These are phyloP conservation scores for Ceratina australensis DNA, from an alignment of 1,140 invertebrate genomes.

Conservation along the genomic window DNA sequence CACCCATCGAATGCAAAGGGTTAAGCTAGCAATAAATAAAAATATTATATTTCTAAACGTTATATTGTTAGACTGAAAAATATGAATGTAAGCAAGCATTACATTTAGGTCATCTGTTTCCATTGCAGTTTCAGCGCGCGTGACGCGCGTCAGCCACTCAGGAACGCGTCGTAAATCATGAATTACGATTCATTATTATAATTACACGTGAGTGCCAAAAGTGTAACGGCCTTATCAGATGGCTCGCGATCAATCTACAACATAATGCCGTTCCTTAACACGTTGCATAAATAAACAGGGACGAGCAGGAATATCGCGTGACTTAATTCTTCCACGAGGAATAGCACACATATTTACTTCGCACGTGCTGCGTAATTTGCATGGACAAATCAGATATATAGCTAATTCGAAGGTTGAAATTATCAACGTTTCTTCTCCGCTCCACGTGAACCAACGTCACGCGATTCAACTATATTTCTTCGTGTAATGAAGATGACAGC, in stretches of 20 bases:
- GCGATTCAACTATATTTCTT: conserved; percentile 5
- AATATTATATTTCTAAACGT: too few species aligned
- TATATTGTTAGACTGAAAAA: too few species aligned
- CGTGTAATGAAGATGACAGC: not conserved
- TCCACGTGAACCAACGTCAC: not conserved
- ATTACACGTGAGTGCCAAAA: conserved; percentile 65
- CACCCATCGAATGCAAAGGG: too few species aligned
- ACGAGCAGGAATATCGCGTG: conserved; percentile 44
- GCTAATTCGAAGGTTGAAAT: not conserved
- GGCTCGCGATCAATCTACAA: conserved; percentile 35
- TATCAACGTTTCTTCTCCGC: not conserved
- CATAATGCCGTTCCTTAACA: conserved; percentile 47
- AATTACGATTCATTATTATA: conserved; percentile 69
- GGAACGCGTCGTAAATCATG: conserved; percentile 64
- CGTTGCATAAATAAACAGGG: conserved; percentile 54
- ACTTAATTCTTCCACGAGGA: conserved; percentile 11
- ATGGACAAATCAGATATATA: not conserved
- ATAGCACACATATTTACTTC: not conserved
- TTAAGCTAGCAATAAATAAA: too few species aligned
- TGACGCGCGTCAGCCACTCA: conserved; percentile 9
- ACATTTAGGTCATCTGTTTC: too few species aligned
- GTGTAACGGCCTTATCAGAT: conserved; percentile 36
- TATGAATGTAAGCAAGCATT: too few species aligned
- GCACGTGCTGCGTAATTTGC: conserved; percentile 17
- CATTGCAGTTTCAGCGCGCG: not conserved